Evolutionary conservation across 2,113 vertebrate genomes (phyloP).

Genomic region (Daphoenositta chrysoptera): DNA sequence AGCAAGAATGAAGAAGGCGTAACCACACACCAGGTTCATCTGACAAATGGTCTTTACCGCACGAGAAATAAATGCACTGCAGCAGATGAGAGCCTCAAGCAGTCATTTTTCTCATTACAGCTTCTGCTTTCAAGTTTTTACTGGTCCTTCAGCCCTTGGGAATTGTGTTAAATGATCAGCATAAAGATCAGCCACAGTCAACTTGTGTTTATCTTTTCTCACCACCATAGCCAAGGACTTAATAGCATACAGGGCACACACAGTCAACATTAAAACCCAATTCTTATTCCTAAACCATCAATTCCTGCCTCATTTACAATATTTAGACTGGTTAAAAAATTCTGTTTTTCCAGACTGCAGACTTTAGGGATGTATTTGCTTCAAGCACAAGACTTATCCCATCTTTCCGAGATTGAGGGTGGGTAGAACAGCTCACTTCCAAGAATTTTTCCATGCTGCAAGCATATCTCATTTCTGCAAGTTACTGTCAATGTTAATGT

Average conservation of each 20-base stretch:
- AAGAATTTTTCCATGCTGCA: not conserved
- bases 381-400: not conserved
- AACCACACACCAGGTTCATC: not conserved
- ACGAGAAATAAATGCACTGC: not conserved
- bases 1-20: not conserved
- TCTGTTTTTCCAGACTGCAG: not conserved
- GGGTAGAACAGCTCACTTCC: not conserved
- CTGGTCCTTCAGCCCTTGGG: not conserved
- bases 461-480: not conserved
- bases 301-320: not conserved
- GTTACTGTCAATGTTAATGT: not conserved
- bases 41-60: not conserved
- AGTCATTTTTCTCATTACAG: not conserved
- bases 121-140: not conserved
- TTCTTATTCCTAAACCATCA: not conserved
- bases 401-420: fast-evolving
- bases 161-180: not conserved
- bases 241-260: not conserved
- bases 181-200: not conserved
- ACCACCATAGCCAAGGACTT: not conserved
- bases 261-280: not conserved
- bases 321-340: not conserved
- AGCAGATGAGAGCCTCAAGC: not conserved
- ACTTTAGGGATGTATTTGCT: not conserved
- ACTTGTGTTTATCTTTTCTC: not conserved